Conservation (phyloP, 2,113 vertebrate genomes). For the Antigone vipio region DNA sequence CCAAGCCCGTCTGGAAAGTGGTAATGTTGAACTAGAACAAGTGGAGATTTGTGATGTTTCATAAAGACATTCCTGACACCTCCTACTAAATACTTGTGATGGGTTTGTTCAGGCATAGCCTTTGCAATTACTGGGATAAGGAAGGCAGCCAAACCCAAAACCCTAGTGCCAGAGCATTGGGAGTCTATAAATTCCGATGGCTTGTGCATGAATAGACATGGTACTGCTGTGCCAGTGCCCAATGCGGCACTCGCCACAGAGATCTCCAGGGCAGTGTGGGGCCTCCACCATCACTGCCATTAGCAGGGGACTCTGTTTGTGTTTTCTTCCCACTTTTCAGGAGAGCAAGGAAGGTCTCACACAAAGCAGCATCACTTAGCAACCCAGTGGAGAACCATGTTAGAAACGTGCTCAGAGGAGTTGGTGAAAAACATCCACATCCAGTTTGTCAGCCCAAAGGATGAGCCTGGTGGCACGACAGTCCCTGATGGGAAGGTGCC, state of each 20-base stretch:
- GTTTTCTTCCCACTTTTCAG: background rate
- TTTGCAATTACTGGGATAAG: background rate
- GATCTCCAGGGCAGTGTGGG: background rate
- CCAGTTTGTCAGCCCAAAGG: background rate
- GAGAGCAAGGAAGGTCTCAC: background rate
- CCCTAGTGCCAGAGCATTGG: background rate
- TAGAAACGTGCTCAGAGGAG: background rate
- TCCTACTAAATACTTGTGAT: background rate
- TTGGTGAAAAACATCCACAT: background rate
- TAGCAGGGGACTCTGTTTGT: too few relatives aligned
- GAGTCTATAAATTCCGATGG: background rate
- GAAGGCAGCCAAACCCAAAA: background rate
- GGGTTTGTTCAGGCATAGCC: background rate
- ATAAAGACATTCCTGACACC: background rate
- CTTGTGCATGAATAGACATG: background rate
- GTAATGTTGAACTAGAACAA: background rate
- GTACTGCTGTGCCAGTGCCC: background rate
- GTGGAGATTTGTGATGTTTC: background rate
- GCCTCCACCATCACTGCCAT: background rate
- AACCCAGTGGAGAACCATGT: background rate
- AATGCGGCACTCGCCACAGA: fast-evolving
- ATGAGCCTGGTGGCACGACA: background rate
- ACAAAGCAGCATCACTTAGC: background rate
- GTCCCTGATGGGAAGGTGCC: background rate
- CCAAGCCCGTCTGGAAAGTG: background rate